Evolutionary conservation across 2,888 invertebrate species (phyloP), one percentile per base, ranked within the genome.

Genomic region (Scaptomyza polygonia): DNA sequence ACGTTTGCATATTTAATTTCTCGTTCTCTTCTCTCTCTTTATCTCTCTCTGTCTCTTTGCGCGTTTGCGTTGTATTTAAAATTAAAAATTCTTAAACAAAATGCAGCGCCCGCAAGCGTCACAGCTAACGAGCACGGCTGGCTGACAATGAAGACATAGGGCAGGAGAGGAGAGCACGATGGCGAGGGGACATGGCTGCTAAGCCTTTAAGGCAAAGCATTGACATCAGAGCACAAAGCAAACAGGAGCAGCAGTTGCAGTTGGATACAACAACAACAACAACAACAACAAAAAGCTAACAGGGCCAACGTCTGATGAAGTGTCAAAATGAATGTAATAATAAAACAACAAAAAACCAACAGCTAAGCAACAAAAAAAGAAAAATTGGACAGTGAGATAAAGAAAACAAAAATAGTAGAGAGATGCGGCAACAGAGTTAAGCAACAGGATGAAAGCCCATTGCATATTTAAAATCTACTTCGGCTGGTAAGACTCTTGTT

Each of bases 151-250:
- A 62, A 47, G 67, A 54, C 52, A 21, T 49, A 40, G 40, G 36
- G 25, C 12, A 12, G 45, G n/a, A 5, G 8, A 32, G 53, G n/a
- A 27, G 59, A 43, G 42, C 36, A 48, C 16, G 51, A 43, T 48
- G 36, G 63, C 11, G 40, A 7, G 47, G 45, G 57, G 51, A n/a
- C 45, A 39, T 36, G 53, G 48, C 62, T 63, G 64, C 48, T 69
- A 73, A 67, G 88, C 85, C 88, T 83, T 74, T 73, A 85, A 85
- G 90, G 79, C 89, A 88, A 89, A 89, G 88, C 89, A 89, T 89
- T 89, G 89, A 89, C 90, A 89, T 80, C 86, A 71, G 58, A 66
- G 64, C 69, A 74, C 74, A 72, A 77, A 77, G 72, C 74, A 65
- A 80, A 63, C 63, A 63, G 66, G 27, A 43, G 52, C 58, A 57